phyloP scores from a whole-genome alignment of 2,888 invertebrate species.

The Drosophila birchii region DNA sequence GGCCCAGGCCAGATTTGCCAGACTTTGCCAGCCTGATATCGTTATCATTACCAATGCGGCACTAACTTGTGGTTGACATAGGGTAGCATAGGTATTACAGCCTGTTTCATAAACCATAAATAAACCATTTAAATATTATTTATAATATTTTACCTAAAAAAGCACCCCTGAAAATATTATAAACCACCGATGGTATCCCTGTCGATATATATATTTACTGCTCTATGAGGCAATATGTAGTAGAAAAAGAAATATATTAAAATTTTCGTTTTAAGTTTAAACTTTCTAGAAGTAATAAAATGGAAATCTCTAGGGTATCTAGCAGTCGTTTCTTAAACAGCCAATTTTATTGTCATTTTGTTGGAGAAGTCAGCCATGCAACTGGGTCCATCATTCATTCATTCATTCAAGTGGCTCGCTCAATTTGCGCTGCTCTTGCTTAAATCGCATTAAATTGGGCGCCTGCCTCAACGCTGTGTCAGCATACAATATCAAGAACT shows the following conservation, averaged over 20 bases:
- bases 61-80: conserved; percentile 28
- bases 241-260: no score
- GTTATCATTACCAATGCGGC: conserved; percentile 56
- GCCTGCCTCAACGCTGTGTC: conserved; percentile 61
- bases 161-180: no score
- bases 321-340: neutral
- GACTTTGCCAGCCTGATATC: conserved; percentile 47
- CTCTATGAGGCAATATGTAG: neutral
- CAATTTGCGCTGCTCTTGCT: conserved; percentile 76
- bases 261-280: no score
- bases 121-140: neutral
- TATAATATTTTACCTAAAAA: neutral
- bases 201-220: neutral
- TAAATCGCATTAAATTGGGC: conserved; percentile 81
- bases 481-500: conserved; percentile 63
- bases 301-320: conserved; percentile 17
- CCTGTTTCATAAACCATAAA: neutral
- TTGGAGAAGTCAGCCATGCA: conserved; percentile 33
- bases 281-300: neutral
- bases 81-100: neutral
- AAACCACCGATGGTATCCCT: neutral
- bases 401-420: conserved; percentile 71
- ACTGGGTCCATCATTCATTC: conserved; percentile 54
- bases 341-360: conserved; percentile 16
- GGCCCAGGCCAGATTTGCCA: conserved; percentile 31